Evolutionary conservation across 2,797 vertebrate species (phyloP), one percentile per base, ranked within the genome.

Genomic region (Sternotherus odoratus): DNA sequence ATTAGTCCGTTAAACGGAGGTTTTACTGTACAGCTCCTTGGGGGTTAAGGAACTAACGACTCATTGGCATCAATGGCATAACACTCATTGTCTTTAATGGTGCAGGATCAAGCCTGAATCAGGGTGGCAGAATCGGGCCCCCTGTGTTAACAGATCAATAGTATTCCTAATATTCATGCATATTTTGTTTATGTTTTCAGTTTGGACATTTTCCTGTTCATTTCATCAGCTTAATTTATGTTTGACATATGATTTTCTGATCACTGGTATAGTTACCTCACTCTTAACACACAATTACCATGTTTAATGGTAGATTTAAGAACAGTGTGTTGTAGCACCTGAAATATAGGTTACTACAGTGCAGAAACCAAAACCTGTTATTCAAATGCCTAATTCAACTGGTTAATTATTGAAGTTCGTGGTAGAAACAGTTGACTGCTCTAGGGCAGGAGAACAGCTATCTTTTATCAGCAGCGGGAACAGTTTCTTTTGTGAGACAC

Each of bases 401-500:
- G 72, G 51, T 83, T 95, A 90, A 91, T 85, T 92, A 91, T 53
- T 89, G 95, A 94, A 95, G 75, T 50, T 89, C 15, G 21, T 90
- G 21, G 83, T 74, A 82, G 83, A 80, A 90, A 60, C 83, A 85
- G 84, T 87, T 46, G 33, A 83, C 93, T 92, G 49, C 51, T 88
- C 87, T 77, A 74, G 0, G 46, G 78, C 53, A 66, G 16, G 36
- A 94, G 60, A 94, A 95, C 50, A 93, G 89, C 85, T 88, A 86
- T 49, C 16, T 94, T 95, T 92, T 94, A 86, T 90, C 77, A 91
- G 88, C 77, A 90, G 56, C 33, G 92, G 49, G 79, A 82, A 89
- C 43, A 77, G 81, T 96, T 93, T 94, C 85, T 93, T 81, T 90
- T 89, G 94, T 82, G 86, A 90, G 77, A 85, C 63, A 88, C 56